Conservation (phyloP, 2,888 invertebrate species). For the Aleiodes leptofemur region DNA sequence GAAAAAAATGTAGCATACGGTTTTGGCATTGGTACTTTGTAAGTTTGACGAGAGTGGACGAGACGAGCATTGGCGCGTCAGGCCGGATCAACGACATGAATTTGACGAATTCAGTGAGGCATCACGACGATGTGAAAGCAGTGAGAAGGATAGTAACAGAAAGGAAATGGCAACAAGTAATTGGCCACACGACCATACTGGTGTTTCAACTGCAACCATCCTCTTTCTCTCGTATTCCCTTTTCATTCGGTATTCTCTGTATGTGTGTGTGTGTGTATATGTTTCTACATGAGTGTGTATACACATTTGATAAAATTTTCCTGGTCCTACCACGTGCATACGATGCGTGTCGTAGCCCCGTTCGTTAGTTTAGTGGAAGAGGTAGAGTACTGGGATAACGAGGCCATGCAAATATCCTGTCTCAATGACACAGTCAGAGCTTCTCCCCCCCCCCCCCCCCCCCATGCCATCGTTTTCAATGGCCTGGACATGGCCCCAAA, state of each 20-base stretch:
- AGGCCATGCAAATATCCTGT: conserved; percentile 49
- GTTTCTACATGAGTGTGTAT: background rate
- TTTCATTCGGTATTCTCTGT: conserved; percentile 1
- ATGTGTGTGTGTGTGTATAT: background rate
- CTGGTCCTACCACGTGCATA: conserved; percentile 18
- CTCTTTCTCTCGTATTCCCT: conserved; percentile 1
- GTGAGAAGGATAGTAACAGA: conserved; percentile 32
- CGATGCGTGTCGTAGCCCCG: conserved; percentile 41
- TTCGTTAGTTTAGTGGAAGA: conserved; percentile 51
- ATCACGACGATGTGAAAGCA: conserved; percentile 11
- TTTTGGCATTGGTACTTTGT: conserved; percentile 30
- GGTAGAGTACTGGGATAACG: conserved; percentile 48
- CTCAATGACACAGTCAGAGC: conserved; percentile 39
- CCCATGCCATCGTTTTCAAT: conserved; percentile 22
- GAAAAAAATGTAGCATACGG: conserved; percentile 11
- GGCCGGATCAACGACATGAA: conserved; percentile 35
- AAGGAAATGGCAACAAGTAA: conserved; percentile 54
- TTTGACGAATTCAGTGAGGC: conserved; percentile 37
- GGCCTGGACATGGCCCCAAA: background rate
- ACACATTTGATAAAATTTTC: conserved; percentile 9
- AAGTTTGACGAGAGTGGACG: conserved; percentile 20
- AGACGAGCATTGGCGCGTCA: background rate
- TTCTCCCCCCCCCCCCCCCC: no score
- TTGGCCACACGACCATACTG: conserved; percentile 49
- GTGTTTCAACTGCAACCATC: conserved; percentile 33